Evolutionary conservation across 2,113 vertebrate species (phyloP).

Genomic region (Tragelaphus scriptus): DNA sequence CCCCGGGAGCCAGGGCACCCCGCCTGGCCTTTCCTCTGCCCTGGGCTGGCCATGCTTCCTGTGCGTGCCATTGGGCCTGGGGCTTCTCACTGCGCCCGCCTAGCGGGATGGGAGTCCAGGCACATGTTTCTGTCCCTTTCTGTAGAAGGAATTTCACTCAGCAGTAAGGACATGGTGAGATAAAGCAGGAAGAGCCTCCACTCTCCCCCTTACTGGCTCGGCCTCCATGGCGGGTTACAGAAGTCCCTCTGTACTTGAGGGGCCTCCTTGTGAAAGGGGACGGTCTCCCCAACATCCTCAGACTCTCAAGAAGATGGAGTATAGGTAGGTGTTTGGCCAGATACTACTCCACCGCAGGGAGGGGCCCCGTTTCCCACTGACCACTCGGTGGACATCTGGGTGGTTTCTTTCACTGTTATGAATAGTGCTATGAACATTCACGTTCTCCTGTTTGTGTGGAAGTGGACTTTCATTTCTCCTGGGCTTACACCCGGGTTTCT

Average conservation of each 20-base stretch:
- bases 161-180: not conserved
- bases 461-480: not conserved
- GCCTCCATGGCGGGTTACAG: too few species aligned
- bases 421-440: not conserved
- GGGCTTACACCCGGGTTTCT: not conserved
- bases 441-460: not conserved
- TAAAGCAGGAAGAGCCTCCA: not conserved
- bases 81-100: not conserved
- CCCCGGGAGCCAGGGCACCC: too few species aligned
- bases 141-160: not conserved
- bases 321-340: not conserved
- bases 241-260: not conserved
- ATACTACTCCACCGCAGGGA: fast-evolving
- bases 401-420: not conserved
- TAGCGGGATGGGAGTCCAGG: not conserved
- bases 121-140: not conserved
- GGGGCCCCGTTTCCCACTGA: not conserved
- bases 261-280: not conserved
- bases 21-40: not conserved
- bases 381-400: not conserved
- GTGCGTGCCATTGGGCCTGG: fast-evolving
- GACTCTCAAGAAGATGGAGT: not conserved
- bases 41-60: too few species aligned
- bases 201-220: fast-evolving
- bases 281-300: fast-evolving